phyloP scores from a whole-genome alignment of 1,140 invertebrate species.

The Cyrtorhinus lividipennis region DNA sequence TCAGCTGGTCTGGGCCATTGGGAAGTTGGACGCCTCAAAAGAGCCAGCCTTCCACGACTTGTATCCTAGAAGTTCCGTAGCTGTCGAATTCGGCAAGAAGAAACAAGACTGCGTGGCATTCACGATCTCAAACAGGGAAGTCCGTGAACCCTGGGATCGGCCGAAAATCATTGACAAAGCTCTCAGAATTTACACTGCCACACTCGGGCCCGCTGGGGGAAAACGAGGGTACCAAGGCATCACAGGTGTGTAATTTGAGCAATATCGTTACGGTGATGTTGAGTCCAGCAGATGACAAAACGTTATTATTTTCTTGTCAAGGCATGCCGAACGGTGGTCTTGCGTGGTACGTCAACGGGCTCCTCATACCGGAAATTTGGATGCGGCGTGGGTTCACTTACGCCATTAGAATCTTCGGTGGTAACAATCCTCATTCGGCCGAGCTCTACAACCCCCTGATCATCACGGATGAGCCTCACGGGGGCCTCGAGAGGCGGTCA shows the following conservation, averaged over 20 bases:
- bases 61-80: slow-evolving; percentile 54
- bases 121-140: slow-evolving; percentile 33
- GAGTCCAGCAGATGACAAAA: too few relatives aligned
- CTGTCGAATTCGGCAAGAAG: slow-evolving; percentile 47
- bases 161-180: slow-evolving; percentile 61
- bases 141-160: slow-evolving; percentile 54
- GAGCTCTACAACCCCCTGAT: slow-evolving; percentile 84
- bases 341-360: slow-evolving; percentile 78
- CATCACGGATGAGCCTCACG: slow-evolving; percentile 71
- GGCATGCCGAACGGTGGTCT: slow-evolving; percentile 41
- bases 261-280: slow-evolving; percentile 33
- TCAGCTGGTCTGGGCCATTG: slow-evolving; percentile 73
- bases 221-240: slow-evolving; percentile 59
- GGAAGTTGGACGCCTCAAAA: slow-evolving; percentile 56
- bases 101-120: slow-evolving; percentile 53
- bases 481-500: slow-evolving; percentile 58
- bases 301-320: too few relatives aligned
- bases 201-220: slow-evolving; percentile 66
- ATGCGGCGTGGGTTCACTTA: slow-evolving; percentile 72
- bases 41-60: slow-evolving; percentile 72
- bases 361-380: slow-evolving; percentile 71
- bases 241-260: slow-evolving; percentile 34
- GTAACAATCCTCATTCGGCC: slow-evolving; percentile 77
- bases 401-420: slow-evolving; percentile 56
- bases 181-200: slow-evolving; percentile 56